A percentile compares a stretch with the other conserved stretches of the same genome.
Conservation (phyloP, 2,888 invertebrate genomes). For the Drosophila acutilabella region DNA sequence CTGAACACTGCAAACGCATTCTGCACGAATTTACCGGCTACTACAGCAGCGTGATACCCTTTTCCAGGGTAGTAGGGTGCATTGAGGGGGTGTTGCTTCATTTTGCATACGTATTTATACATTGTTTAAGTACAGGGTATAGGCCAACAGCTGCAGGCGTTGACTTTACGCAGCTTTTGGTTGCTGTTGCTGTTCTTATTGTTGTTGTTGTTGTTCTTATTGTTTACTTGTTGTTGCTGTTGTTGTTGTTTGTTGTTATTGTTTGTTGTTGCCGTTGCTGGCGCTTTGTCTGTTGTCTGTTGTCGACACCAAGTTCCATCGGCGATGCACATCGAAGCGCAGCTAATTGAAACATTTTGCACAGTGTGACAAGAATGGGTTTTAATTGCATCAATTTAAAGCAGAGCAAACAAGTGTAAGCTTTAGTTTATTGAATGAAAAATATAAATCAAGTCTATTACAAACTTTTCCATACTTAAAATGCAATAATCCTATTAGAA, state of each 20-base stretch:
- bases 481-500: too few relatives aligned
- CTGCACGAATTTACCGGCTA: conserved; percentile 44
- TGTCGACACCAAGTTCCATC: conserved; percentile 70
- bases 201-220: conserved; percentile 13
- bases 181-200: conserved; percentile 12
- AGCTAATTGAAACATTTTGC: conserved; percentile 75
- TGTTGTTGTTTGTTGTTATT: conserved; percentile 21
- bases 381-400: neutral
- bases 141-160: conserved; percentile 65
- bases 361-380: conserved; percentile 57
- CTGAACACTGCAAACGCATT: conserved; percentile 50
- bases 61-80: neutral
- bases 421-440: too few relatives aligned
- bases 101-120: conserved; percentile 76
- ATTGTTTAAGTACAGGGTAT: conserved; percentile 70
- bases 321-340: conserved; percentile 79
- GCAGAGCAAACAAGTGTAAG: too few relatives aligned
- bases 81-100: conserved; percentile 16
- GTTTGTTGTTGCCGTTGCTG: conserved; percentile 13
- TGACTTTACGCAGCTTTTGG: conserved; percentile 13
- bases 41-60: conserved; percentile 33
- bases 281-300: conserved; percentile 27
- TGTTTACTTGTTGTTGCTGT: conserved; percentile 16
- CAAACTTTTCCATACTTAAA: too few relatives aligned
- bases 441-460: too few relatives aligned